These are phyloP conservation scores for Caranx melampygus DNA, from an alignment of 2,113 vertebrate species.

Conservation along the genomic window DNA sequence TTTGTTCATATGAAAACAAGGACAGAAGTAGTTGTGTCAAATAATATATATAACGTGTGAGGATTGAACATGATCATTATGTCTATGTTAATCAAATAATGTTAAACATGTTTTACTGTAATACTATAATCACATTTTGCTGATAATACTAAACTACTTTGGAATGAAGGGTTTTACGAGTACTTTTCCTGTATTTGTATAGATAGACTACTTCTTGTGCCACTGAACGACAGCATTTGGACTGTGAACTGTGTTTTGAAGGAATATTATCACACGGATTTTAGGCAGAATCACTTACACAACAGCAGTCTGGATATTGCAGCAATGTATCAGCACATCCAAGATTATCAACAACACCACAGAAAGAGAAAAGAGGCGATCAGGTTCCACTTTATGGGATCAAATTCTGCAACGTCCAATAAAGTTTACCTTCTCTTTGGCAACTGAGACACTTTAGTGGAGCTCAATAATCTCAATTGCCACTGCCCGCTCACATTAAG, in stretches of 20 bases:
- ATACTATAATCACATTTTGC: not conserved
- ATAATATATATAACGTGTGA: not conserved
- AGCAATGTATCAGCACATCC: conserved; percentile 69
- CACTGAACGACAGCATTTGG: conserved; percentile 1
- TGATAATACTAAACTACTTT: not conserved
- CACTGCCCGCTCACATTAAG: conserved; percentile 63
- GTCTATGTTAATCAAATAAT: not conserved
- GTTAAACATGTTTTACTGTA: not conserved
- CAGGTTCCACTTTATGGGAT: conserved; percentile 65
- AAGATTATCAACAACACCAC: conserved; percentile 55
- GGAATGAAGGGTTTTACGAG: not conserved
- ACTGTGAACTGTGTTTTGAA: conserved; percentile 33
- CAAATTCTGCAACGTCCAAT: conserved; percentile 74
- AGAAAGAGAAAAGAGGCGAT: conserved; percentile 50
- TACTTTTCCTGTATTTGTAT: not conserved
- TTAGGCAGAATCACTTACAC: conserved; percentile 58
- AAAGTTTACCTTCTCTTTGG: conserved; percentile 57
- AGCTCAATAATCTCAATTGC: conserved; percentile 69
- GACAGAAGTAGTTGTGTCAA: not conserved
- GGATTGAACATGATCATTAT: too few species aligned
- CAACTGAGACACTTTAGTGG: conserved; percentile 45
- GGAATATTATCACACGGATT: conserved; percentile 40
- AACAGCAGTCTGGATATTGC: conserved; percentile 51
- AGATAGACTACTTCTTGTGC: not conserved
- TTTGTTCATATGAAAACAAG: not conserved